Evolutionary conservation across 1,140 invertebrate genomes (phyloP).

Genomic region (Eumeta japonica): DNA sequence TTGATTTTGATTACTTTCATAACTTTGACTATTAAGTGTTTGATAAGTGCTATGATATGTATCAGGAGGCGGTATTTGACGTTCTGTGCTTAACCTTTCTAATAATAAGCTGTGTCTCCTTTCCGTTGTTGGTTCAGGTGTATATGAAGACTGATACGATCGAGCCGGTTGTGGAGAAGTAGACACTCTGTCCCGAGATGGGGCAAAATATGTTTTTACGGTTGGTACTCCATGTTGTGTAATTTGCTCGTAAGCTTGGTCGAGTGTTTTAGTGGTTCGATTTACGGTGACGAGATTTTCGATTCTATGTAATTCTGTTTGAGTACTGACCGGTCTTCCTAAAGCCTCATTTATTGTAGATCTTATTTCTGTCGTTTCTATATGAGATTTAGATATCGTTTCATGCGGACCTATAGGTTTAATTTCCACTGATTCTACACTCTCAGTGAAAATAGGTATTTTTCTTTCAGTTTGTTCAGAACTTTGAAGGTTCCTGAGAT

Average conservation of each 20-base stretch:
- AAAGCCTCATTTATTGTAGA: constrained; percentile 24
- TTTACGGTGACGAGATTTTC: constrained; percentile 48
- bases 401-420: constrained; percentile 40
- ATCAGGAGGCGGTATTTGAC: constrained; percentile 34
- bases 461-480: too few relatives aligned
- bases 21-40: constrained; percentile 23
- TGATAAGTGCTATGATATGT: constrained; percentile 29
- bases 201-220: constrained; percentile 38
- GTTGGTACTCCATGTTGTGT: constrained; percentile 30
- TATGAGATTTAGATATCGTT: constrained; percentile 36
- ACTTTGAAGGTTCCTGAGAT: constrained; percentile 18
- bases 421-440: constrained; percentile 48
- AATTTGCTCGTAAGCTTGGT: constrained; percentile 37
- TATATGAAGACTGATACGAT: constrained; percentile 31
- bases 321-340: constrained; percentile 32
- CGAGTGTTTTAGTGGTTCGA: constrained; percentile 42
- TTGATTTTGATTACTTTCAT: constrained; percentile 31
- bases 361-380: constrained; percentile 40
- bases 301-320: constrained; percentile 44
- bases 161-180: constrained; percentile 28
- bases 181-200: constrained; percentile 26
- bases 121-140: constrained; percentile 32
- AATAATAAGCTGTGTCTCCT: constrained; percentile 43
- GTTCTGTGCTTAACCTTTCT: constrained; percentile 41
- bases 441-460: constrained; percentile 41